A percentile compares a stretch with the other conserved stretches of the same genome.
These are phyloP conservation scores for Graphium colonna DNA, from an alignment of 2,888 invertebrate genomes.

Conservation along the genomic window DNA sequence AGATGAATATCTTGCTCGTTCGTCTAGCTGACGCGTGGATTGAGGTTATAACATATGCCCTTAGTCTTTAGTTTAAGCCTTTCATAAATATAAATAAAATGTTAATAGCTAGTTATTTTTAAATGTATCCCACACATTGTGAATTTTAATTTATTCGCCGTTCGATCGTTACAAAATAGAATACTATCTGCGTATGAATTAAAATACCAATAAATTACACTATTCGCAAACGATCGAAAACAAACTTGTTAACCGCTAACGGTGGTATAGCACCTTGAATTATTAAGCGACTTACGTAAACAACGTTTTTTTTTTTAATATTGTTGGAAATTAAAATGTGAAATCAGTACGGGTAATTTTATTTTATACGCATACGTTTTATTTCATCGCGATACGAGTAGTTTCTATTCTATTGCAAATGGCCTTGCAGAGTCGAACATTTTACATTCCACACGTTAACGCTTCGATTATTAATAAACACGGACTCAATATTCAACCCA, in stretches of 20 bases:
- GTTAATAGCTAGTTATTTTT: too few species aligned
- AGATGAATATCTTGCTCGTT: too few species aligned
- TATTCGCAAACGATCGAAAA: neutral
- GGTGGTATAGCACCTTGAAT: neutral
- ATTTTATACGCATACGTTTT: too few species aligned
- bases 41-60: too few species aligned
- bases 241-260: neutral
- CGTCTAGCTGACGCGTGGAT: too few species aligned
- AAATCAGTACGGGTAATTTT: constrained; percentile 68
- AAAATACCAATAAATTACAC: neutral
- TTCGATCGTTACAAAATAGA: neutral
- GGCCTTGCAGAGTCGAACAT: constrained; percentile 76
- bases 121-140: too few species aligned
- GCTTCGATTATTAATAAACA: constrained; percentile 77
- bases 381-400: constrained; percentile 70
- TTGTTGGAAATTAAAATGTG: constrained; percentile 56
- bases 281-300: constrained; percentile 30
- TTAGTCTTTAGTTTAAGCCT: too few species aligned
- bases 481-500: constrained; percentile 71
- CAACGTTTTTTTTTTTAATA: constrained; percentile 33
- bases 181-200: neutral
- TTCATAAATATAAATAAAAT: too few species aligned
- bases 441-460: constrained; percentile 77
- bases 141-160: too few species aligned
- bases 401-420: constrained; percentile 71